These are phyloP conservation scores for Esox lucius DNA, from an alignment of 2,797 vertebrate genomes.

Conservation along the genomic window DNA sequence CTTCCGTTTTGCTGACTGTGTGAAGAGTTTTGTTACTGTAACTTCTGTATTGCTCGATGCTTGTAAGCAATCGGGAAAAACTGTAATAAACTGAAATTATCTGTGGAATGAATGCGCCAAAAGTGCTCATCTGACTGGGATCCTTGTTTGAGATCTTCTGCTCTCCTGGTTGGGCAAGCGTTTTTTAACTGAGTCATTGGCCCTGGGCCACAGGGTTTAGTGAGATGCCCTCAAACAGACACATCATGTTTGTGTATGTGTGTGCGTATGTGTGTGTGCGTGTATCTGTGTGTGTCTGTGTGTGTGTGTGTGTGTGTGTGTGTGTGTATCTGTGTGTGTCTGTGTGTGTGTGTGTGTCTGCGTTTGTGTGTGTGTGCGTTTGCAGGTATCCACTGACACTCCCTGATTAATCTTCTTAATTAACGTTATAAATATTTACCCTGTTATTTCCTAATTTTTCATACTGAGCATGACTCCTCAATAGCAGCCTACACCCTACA, in stretches of 20 bases:
- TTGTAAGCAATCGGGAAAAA: too few relatives aligned
- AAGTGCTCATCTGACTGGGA: too few relatives aligned
- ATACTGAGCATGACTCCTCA: conserved; percentile 13
- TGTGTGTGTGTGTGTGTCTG: background rate
- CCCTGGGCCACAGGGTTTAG: conserved; percentile 15
- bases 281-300: background rate
- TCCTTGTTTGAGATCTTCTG: too few relatives aligned
- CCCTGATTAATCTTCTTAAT: conserved; percentile 58
- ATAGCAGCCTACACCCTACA: too few relatives aligned
- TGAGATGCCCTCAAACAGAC: too few relatives aligned
- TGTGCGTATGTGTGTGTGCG: background rate
- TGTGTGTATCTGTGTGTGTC: conserved; percentile 26
- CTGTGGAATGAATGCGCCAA: too few relatives aligned
- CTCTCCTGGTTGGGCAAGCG: too few relatives aligned
- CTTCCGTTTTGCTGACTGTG: too few relatives aligned
- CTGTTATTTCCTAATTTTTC: conserved; percentile 53
- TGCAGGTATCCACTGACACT: conserved; percentile 20
- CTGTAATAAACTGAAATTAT: too few relatives aligned
- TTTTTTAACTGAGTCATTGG: conserved; percentile 30
- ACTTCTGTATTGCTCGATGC: too few relatives aligned
- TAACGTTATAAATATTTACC: conserved; percentile 54
- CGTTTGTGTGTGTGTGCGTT: conserved; percentile 4
- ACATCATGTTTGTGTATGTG: background rate
- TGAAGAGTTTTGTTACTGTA: too few relatives aligned
- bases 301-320: conserved; percentile 9